Base-by-base conservation (phyloP, 2,888 invertebrate genomes). In the Pristionchus fissidentatus region DNA sequence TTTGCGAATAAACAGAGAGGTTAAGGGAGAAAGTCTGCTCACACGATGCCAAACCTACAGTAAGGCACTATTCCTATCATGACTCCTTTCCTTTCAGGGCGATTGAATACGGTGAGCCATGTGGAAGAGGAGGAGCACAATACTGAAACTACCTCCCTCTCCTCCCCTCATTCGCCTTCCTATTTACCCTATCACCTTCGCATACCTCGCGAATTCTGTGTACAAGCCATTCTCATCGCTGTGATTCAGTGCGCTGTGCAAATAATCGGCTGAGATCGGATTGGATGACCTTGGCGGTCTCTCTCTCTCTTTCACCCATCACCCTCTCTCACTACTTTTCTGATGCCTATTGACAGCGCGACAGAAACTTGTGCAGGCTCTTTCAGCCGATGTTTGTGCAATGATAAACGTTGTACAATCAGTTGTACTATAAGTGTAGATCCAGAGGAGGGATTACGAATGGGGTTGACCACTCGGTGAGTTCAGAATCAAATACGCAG, bases 191-290 rank as follows among this genome's bases (percentile, higher is more conserved):
- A 43, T 43, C 43, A 43, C 55, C 55, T 55, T 41, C 43, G 41
- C 38, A n/a, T n/a, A n/a, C n/a, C n/a, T n/a, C n/a, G n/a, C n/a
- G n/a, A n/a, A n/a, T n/a, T 32, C 43, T 70, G 70, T 70, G 43
- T 70, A 70, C 70, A 70, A 70, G 70, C 43, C 70, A 70, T 70
- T 70, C 55, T 55, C 60, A 38, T 38, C 43, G n/a, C 70, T n/a
- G 19, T 70, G 70, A 70, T 70, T 70, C 70, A 70, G 38, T 41
- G n/a, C 13, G 5, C 41, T 70, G 70, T 41, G 41, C 70, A 70
- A 70, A 70, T 35, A 70, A 22, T n/a, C 10, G 43, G 43, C 22
- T 70, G 70, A 70, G 41, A 41, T n/a, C n/a, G n/a, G n/a, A n/a
- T n/a, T n/a, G 41, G 70, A 70, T 70, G 70, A 70, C 70, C 70